Conservation (phyloP, 92 coral and sea anemone genomes). For the Heliopora coerulea region DNA sequence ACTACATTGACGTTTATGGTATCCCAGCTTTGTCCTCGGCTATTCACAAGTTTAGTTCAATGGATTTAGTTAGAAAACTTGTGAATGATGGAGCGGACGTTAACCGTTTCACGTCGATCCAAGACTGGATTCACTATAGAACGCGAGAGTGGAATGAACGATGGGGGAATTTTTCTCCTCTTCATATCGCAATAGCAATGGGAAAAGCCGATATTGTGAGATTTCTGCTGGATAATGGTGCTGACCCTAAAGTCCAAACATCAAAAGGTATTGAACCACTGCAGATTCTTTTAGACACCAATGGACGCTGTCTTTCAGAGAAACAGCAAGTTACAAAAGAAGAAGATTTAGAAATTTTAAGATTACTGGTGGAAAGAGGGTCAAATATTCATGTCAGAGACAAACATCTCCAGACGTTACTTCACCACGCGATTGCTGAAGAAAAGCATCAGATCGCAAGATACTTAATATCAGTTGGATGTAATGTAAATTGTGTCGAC, state of each 20-base stretch:
- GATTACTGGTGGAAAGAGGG: slow-evolving; percentile 11
- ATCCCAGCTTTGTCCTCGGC: slow-evolving; percentile 13
- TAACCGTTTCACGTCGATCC: not conserved
- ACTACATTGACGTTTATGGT: not conserved
- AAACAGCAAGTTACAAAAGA: not conserved
- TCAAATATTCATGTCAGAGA: slow-evolving; percentile 2
- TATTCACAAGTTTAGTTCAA: slow-evolving; percentile 15
- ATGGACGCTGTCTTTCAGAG: too few relatives aligned
- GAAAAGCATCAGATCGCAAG: not conserved
- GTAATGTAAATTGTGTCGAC: slow-evolving; percentile 19
- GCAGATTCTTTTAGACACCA: not conserved
- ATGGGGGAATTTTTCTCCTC: slow-evolving; percentile 11
- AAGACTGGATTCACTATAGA: not conserved
- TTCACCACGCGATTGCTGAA: not conserved
- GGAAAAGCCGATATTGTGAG: slow-evolving; percentile 1
- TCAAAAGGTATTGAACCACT: slow-evolving; percentile 20
- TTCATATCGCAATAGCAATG: not conserved
- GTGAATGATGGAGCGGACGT: slow-evolving; percentile 27
- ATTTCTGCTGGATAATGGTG: slow-evolving; percentile 25
- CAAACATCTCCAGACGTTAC: not conserved
- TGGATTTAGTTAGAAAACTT: slow-evolving; percentile 15
- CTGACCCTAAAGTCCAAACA: slow-evolving; percentile 26
- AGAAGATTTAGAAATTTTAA: slow-evolving; percentile 24
- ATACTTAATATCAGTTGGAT: slow-evolving; percentile 18
- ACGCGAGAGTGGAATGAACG: not conserved